Percentiles rank a stretch among this genome's conserved stretches.
phyloP scores from a whole-genome alignment of 2,797 vertebrate species.

The Buphagus erythrorhynchus region DNA sequence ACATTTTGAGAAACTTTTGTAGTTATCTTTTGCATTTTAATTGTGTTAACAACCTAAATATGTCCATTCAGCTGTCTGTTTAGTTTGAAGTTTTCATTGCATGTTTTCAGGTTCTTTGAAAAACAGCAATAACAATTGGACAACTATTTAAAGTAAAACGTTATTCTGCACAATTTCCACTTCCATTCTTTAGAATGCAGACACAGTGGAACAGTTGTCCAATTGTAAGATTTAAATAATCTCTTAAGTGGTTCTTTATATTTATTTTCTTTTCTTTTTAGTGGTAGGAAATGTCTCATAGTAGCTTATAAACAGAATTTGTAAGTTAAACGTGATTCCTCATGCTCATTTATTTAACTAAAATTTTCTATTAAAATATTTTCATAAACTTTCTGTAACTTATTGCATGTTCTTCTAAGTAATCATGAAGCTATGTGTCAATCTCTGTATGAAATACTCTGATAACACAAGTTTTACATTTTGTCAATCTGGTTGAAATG shows the following conservation, averaged over 20 bases:
- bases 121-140: slow-evolving; percentile 71
- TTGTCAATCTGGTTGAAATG: neutral
- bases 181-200: slow-evolving; percentile 10
- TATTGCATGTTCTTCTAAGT: slow-evolving; percentile 63
- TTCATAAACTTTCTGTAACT: slow-evolving; percentile 55
- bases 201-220: neutral
- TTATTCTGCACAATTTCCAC: slow-evolving; percentile 28
- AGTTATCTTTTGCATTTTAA: slow-evolving; percentile 66
- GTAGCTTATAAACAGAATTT: slow-evolving; percentile 5
- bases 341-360: slow-evolving; percentile 1
- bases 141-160: slow-evolving; percentile 11
- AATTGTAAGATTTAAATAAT: slow-evolving; percentile 19
- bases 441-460: neutral
- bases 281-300: slow-evolving; percentile 6
- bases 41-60: neutral
- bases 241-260: neutral
- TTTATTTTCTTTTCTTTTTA: neutral
- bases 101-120: slow-evolving; percentile 39
- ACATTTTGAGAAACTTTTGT: slow-evolving; percentile 80
- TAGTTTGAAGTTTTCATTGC: neutral
- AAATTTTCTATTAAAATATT: slow-evolving; percentile 53
- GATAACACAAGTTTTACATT: neutral
- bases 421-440: neutral
- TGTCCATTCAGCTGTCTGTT: neutral
- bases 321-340: neutral